phyloP scores from a whole-genome alignment of 1,140 invertebrate species.

The Paraescarpia echinospica region DNA sequence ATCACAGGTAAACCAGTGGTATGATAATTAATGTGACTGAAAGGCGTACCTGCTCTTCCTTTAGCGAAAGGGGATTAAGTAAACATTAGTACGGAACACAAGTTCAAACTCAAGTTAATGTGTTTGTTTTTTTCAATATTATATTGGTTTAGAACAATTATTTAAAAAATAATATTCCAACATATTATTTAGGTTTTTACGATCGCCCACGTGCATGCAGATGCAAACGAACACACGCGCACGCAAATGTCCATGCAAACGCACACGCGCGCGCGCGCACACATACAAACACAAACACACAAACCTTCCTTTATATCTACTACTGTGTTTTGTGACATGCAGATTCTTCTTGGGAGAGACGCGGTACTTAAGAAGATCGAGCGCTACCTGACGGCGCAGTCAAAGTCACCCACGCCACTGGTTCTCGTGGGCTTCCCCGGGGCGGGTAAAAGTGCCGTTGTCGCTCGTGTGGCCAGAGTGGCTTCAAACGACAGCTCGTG shows the following conservation, averaged over 20 bases:
- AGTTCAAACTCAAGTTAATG: neutral
- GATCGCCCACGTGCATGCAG: too few relatives aligned
- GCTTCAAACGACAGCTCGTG: too few relatives aligned
- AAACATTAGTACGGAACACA: neutral
- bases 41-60: neutral
- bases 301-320: too few relatives aligned
- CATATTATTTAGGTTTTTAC: too few relatives aligned
- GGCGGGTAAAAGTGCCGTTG: conserved; percentile 38
- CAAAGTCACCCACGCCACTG: conserved; percentile 18
- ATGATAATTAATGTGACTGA: neutral
- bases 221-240: neutral
- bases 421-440: conserved; percentile 35
- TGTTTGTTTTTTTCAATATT: neutral
- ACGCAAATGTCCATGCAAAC: neutral
- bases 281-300: too few relatives aligned
- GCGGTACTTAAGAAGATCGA: conserved; percentile 25
- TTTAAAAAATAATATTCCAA: too few relatives aligned
- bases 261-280: neutral
- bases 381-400: conserved; percentile 27
- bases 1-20: conserved; percentile 30
- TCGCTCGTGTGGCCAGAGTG: conserved; percentile 31
- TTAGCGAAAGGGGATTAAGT: neutral
- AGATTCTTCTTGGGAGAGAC: conserved; percentile 38
- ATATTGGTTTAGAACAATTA: neutral
- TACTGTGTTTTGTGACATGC: neutral